Evolutionary conservation across 2,113 vertebrate species (phyloP).

Genomic region (Melanerpes formicivorus): DNA sequence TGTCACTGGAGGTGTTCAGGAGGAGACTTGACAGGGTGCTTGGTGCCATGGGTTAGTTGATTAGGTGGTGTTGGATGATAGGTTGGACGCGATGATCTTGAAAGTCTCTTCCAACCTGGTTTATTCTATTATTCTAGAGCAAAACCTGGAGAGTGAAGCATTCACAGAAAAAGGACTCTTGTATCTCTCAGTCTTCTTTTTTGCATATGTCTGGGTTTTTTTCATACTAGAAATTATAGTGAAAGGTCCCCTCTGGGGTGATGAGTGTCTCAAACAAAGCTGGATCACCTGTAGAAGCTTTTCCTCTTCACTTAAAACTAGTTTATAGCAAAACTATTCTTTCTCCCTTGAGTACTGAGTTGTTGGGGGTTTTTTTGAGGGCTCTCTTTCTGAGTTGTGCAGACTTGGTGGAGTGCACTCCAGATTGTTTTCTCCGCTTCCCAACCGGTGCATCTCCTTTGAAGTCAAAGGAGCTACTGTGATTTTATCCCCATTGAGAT

Average conservation of each 20-base stretch:
- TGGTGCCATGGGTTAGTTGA: too few species aligned
- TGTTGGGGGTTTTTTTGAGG: not conserved
- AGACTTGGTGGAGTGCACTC: not conserved
- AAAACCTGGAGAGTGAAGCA: not conserved
- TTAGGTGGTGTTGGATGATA: too few species aligned
- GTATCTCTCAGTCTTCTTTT: not conserved
- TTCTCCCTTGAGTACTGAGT: not conserved
- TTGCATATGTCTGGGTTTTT: not conserved
- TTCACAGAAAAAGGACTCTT: not conserved
- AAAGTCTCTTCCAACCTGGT: too few species aligned
- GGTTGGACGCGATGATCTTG: too few species aligned
- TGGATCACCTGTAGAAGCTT: not conserved
- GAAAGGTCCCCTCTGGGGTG: fast-evolving
- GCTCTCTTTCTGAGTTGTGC: not conserved
- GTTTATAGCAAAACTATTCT: not conserved
- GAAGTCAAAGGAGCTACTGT: constrained; percentile 57
- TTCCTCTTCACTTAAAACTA: not conserved
- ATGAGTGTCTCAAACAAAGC: not conserved
- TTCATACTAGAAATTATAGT: not conserved
- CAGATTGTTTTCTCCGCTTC: constrained; percentile 10
- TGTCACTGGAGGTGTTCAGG: too few species aligned
- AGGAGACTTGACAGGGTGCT: too few species aligned
- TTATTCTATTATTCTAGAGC: too few species aligned
- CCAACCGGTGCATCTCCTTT: not conserved
- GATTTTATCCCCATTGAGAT: constrained; percentile 59